phyloP scores from a whole-genome alignment of 2,113 vertebrate species.

The Mormoops blainvillei region DNA sequence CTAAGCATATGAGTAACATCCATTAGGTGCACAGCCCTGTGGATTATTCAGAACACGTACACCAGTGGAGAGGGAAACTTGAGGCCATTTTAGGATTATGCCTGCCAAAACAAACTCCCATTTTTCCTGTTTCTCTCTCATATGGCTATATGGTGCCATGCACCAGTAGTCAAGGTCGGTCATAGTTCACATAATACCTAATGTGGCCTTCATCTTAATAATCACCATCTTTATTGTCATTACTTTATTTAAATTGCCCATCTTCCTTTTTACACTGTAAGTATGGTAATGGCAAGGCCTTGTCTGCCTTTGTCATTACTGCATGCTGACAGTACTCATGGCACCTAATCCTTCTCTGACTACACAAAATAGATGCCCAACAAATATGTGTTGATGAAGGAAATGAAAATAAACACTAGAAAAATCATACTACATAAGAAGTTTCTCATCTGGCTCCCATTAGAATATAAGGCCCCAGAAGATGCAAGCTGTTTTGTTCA shows the following conservation, averaged over 20 bases:
- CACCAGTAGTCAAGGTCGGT: not conserved
- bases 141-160: not conserved
- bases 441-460: not conserved
- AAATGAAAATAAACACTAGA: not conserved
- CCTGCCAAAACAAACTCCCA: not conserved
- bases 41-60: not conserved
- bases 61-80: rapidly evolving
- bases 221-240: not conserved
- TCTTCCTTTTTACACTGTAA: not conserved
- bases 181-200: not conserved
- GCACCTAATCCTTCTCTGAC: not conserved
- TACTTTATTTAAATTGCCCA: not conserved
- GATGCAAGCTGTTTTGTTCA: not conserved
- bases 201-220: not conserved
- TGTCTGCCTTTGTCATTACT: not conserved
- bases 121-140: not conserved
- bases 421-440: not conserved
- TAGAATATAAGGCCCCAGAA: not conserved
- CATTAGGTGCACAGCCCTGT: too few species aligned
- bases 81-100: not conserved
- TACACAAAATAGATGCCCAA: not conserved
- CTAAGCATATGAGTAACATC: not conserved
- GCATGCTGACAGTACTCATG: not conserved
- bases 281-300: not conserved
- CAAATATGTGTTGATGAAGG: not conserved